Percentiles rank a stretch among this genome's conserved stretches.
These are phyloP conservation scores for Aricia agestis DNA, from an alignment of 1,140 invertebrate species.

Conservation along the genomic window DNA sequence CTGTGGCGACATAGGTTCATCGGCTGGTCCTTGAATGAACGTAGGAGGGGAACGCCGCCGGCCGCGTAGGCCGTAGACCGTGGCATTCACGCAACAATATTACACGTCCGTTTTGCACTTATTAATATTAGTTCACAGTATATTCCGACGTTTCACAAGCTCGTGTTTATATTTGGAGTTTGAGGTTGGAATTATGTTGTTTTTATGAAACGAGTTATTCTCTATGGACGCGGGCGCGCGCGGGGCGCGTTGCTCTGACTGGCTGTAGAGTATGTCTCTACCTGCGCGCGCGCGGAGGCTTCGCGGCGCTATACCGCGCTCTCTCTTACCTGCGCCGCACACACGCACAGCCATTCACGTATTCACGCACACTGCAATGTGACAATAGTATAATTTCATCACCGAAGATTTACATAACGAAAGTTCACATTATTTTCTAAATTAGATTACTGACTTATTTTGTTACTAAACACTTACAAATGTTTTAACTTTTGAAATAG, in stretches of 20 bases:
- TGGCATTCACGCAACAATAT: slow-evolving; percentile 67
- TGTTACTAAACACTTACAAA: neutral
- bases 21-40: slow-evolving; percentile 70
- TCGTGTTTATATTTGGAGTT: slow-evolving; percentile 29
- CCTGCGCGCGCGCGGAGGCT: slow-evolving; percentile 46
- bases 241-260: slow-evolving; percentile 57
- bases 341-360: slow-evolving; percentile 8
- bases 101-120: slow-evolving; percentile 32
- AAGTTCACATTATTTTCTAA: neutral
- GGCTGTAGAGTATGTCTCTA: slow-evolving; percentile 36
- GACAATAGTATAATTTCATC: slow-evolving; percentile 17
- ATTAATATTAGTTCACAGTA: slow-evolving; percentile 6
- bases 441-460: neutral
- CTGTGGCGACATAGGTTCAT: slow-evolving; percentile 63
- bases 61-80: slow-evolving; percentile 67
- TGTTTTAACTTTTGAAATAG: neutral
- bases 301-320: slow-evolving; percentile 48
- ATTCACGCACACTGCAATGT: slow-evolving; percentile 4
- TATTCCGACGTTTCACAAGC: slow-evolving; percentile 19
- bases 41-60: slow-evolving; percentile 64
- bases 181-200: slow-evolving; percentile 44
- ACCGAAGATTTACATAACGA: slow-evolving; percentile 5
- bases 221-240: slow-evolving; percentile 54
- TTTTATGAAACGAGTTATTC: slow-evolving; percentile 47
- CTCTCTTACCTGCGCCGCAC: slow-evolving; percentile 49